Base-by-base conservation (phyloP, 2,888 invertebrate species). In the Napeogenes inachia region DNA sequence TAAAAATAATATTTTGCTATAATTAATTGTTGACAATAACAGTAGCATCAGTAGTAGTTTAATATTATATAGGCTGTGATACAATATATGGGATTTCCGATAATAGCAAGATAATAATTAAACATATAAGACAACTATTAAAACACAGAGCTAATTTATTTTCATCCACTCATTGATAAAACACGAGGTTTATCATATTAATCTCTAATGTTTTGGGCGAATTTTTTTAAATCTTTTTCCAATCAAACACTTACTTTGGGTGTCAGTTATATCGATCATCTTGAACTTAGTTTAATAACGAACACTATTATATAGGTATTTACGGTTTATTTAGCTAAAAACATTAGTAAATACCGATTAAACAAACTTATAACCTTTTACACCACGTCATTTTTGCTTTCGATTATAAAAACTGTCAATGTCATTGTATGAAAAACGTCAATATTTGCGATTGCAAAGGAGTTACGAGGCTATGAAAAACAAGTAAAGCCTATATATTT, bases 221-320 rank as follows among this genome's bases (percentile, higher is more conserved):
- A 59, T 50, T 58, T 56, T 35, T 46, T 13, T 45, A 42, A 61
- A 60, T 62, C 59, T 64, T 67, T 54, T 66, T 61, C 30, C 45
- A 50, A 10, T 47, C 8, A 57, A 71, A 61, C 74, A 92, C 94
- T 93, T 89, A 96, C 96, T 96, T 88, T 96, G 96, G 38, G 94
- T 93, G 77, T 96, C 96, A 68, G 95, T 93, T 76, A 96, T 94
- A 84, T 96, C 95, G 81, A 96, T 95, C 96, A 96, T 96, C 77
- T 84, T 92, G 75, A 65, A 67, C 56, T 57, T 60, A 72, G 73
- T 67, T 66, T 72, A 63, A 53, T 56, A 45, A 47, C 46, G 59
- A 42, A 61, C 45, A 56, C 59, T 70, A 67, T 60, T 60, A 65
- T 42, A 32, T 56, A 47, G 46, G 62, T 63, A 66, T 64, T 65